phyloP scores from a whole-genome alignment of 2,113 vertebrate species.

The Ammodytes dubius region DNA sequence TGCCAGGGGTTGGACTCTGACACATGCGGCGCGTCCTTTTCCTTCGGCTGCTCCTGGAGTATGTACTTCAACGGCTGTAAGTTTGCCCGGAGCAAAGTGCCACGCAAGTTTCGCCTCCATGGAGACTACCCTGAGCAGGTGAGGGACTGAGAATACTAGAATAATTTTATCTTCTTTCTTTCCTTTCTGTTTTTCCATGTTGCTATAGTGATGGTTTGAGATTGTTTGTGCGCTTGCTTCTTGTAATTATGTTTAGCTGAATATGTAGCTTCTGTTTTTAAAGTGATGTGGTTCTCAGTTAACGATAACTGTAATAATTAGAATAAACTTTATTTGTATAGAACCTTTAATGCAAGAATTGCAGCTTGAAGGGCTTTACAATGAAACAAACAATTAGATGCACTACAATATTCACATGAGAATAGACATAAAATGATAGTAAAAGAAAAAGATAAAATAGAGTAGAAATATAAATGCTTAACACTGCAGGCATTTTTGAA shows the following conservation, averaged over 20 bases:
- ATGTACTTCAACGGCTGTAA: conserved; percentile 89
- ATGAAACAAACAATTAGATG: too few relatives aligned
- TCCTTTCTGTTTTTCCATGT: background rate
- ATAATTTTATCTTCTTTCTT: background rate
- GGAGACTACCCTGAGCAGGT: conserved; percentile 83
- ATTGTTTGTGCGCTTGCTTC: background rate
- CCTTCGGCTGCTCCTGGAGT: conserved; percentile 88
- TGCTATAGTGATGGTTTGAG: background rate
- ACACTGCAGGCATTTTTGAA: too few relatives aligned
- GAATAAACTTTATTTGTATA: too few relatives aligned
- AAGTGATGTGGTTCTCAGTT: too few relatives aligned
- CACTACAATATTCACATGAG: too few relatives aligned
- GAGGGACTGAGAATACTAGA: conserved; percentile 35
- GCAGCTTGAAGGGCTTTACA: too few relatives aligned
- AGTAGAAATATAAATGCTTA: too few relatives aligned
- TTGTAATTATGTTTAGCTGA: background rate
- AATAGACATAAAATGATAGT: too few relatives aligned
- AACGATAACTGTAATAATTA: too few relatives aligned
- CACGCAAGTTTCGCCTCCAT: conserved; percentile 85
- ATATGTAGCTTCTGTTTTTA: background rate
- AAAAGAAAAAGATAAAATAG: too few relatives aligned
- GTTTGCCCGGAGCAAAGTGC: conserved; percentile 87
- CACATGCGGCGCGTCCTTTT: conserved; percentile 86
- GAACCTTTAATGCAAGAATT: too few relatives aligned
- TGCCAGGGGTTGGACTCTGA: conserved; percentile 86